Evolutionary conservation across 2,888 invertebrate genomes (phyloP), one percentile per base, ranked within the genome.

Genomic region (Phrixothrix hirtus): DNA sequence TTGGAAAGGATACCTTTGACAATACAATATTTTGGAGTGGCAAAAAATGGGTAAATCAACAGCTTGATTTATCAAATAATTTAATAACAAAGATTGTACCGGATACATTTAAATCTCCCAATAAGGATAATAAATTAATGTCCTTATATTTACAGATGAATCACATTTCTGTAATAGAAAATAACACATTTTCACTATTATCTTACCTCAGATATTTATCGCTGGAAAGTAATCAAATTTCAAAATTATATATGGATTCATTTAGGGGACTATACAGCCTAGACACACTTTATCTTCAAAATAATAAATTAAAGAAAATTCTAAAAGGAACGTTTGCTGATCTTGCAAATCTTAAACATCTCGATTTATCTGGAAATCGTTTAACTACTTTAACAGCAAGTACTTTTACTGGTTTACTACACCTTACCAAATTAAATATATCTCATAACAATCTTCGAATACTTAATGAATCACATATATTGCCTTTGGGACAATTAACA

Each of bases 61-160:
- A 35, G 10, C 10, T 25, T 10, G 46, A 52, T 32, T 35, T 52
- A 31, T 46, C 46, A 12, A 26, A n/a, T n/a, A 53, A 53, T 35
- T 32, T 27, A 1, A 47, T 53, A 6, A 11, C 13, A 1, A 42
- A 37, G 27, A 42, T 53, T 13, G 0, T 29, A 2, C 27, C 34
- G 9, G 16, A 27, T 13, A 48, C 35, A 10, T 43, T 53, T 12
- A 47, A 43, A 15, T 31, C 34, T 10, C 2, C 9, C 1, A 34
- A 16, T 2, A n/a, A n/a, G 13, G 39, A 41, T 13, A 30, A 32
- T n/a, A 14, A 14, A 12, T 6, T 53, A 37, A 1, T 4, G 1
- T 9, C 14, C 7, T 34, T 48, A 30, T 15, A 27, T 27, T 12
- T 53, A 13, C 11, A 36, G 5, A 21, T 21, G 1, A 55, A 55